Evolutionary conservation across 2,113 vertebrate species (phyloP).

Genomic region (Geococcyx californianus): DNA sequence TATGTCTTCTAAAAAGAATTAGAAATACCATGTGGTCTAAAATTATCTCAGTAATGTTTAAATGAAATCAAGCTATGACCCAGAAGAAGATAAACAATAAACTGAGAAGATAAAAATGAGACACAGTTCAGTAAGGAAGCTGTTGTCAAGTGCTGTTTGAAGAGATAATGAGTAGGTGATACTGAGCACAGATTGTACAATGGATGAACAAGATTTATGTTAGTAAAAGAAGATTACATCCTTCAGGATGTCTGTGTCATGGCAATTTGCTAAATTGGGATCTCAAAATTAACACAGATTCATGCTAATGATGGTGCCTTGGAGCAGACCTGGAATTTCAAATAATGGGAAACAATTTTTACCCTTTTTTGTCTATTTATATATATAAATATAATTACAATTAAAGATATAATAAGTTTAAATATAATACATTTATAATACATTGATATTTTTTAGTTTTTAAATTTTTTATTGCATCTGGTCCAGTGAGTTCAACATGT

Average conservation of each 20-base stretch:
- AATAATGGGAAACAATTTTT: background rate
- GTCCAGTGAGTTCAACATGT: background rate
- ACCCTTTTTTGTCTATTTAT: background rate
- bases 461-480: background rate
- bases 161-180: background rate
- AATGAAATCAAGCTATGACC: background rate
- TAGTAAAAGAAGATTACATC: background rate
- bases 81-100: background rate
- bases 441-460: too few species aligned
- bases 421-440: background rate
- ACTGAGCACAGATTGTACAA: background rate
- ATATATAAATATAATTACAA: background rate
- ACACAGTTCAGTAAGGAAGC: background rate
- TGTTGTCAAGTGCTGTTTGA: background rate
- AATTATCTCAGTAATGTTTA: background rate
- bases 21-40: background rate
- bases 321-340: background rate
- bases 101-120: background rate
- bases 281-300: background rate
- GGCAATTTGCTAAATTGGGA: background rate
- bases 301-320: background rate
- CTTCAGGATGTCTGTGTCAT: background rate
- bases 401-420: background rate
- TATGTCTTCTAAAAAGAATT: background rate
- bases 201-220: background rate